Evolutionary conservation across 2,797 vertebrate species (phyloP).

Genomic region (Coranthus polyacanthus): DNA sequence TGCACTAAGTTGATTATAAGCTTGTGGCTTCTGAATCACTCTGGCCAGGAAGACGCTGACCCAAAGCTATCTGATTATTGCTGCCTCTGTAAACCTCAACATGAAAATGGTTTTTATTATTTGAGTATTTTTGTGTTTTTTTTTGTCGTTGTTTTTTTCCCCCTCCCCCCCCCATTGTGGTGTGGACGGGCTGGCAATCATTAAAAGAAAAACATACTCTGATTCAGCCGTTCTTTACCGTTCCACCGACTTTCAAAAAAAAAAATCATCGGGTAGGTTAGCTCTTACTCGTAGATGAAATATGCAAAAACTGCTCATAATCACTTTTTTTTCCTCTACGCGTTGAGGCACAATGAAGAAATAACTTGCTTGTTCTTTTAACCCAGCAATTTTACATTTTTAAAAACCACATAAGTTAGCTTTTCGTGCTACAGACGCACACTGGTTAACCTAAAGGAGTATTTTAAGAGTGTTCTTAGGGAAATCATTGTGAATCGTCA

Average conservation of each 20-base stretch:
- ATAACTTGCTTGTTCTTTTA: conserved; percentile 3
- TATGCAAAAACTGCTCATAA: neutral
- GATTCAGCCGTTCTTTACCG: conserved; percentile 48
- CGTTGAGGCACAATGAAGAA: too few relatives aligned
- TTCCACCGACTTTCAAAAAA: conserved; percentile 34
- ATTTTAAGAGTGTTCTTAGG: conserved; percentile 14
- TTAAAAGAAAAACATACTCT: conserved; percentile 25
- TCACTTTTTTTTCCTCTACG: too few relatives aligned
- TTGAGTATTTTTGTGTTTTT: conserved; percentile 35
- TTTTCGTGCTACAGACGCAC: neutral
- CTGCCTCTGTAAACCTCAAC: conserved; percentile 55
- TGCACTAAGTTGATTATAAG: conserved; percentile 74
- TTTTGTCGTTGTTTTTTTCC: conserved; percentile 38
- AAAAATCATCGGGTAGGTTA: too few relatives aligned
- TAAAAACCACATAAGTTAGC: neutral
- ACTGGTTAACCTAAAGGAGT: conserved; percentile 17
- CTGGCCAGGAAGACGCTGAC: conserved; percentile 47
- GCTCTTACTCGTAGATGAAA: neutral
- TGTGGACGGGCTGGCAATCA: neutral
- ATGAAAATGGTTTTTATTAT: conserved; percentile 55
- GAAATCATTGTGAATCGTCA: conserved; percentile 13
- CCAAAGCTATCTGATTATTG: conserved; percentile 53
- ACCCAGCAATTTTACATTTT: neutral
- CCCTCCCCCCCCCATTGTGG: neutral
- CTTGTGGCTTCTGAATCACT: conserved; percentile 62